These are phyloP conservation scores for Lagorchestes hirsutus DNA, from an alignment of 2,797 vertebrate genomes.

Conservation along the genomic window DNA sequence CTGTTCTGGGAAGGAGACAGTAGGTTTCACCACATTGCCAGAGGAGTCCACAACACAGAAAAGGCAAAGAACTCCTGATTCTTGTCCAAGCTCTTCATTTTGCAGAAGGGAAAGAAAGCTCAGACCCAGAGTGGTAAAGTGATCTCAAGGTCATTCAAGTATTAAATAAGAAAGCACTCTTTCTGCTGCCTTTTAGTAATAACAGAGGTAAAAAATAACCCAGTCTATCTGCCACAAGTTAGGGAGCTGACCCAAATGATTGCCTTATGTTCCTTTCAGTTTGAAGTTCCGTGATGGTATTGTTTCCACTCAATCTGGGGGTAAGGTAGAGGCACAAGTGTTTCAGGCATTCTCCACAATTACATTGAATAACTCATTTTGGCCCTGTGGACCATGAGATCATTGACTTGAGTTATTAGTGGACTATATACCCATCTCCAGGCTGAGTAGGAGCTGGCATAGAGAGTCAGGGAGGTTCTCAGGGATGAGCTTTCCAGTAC, in stretches of 20 bases:
- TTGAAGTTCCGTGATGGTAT: not conserved
- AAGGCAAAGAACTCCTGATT: not conserved
- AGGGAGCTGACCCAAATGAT: not conserved
- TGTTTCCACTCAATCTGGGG: not conserved
- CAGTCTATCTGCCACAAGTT: not conserved
- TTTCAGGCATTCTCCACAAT: not conserved
- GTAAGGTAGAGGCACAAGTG: not conserved
- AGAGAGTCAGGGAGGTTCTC: not conserved
- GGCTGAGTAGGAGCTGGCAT: not conserved
- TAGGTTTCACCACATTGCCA: not conserved
- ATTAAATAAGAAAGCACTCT: not conserved
- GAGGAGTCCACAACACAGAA: not conserved
- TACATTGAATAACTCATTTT: not conserved
- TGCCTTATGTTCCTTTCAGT: not conserved
- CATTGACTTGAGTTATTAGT: not conserved
- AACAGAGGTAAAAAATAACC: not conserved
- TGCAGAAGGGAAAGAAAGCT: not conserved
- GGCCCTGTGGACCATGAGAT: not conserved
- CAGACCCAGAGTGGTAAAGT: not conserved
- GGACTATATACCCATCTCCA: not conserved
- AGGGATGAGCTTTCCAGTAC: not conserved
- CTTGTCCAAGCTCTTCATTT: not conserved
- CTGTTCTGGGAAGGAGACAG: not conserved
- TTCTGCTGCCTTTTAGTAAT: not conserved
- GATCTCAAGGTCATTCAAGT: not conserved